Evolutionary conservation across 2,888 invertebrate genomes (phyloP).

Genomic region (Psylliodes chrysocephalus): DNA sequence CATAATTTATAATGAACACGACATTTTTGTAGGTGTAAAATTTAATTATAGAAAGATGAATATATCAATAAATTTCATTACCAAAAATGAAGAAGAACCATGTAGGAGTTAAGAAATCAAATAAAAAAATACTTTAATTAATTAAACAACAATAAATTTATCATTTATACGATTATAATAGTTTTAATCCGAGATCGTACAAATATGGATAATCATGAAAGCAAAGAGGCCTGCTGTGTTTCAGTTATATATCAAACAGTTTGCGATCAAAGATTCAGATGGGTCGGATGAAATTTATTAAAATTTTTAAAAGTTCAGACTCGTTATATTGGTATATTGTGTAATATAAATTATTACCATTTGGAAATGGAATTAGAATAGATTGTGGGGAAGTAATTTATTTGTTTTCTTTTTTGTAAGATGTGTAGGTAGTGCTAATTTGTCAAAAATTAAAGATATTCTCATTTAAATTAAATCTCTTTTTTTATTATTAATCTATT

Average conservation of each 20-base stretch:
- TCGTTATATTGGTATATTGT: slow-evolving; percentile 23
- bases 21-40: slow-evolving; percentile 29
- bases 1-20: slow-evolving; percentile 18
- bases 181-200: slow-evolving; percentile 20
- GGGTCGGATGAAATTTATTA: slow-evolving; percentile 23
- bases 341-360: slow-evolving; percentile 15
- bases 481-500: too few species aligned
- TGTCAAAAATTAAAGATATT: too few species aligned
- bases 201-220: slow-evolving; percentile 30
- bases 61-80: slow-evolving; percentile 16
- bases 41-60: slow-evolving; percentile 16
- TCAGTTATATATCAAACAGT: slow-evolving; percentile 32
- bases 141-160: slow-evolving; percentile 32
- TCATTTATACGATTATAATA: slow-evolving; percentile 27
- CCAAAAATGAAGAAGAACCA: background rate
- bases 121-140: slow-evolving; percentile 27
- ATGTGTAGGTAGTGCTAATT: slow-evolving; percentile 3
- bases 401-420: slow-evolving; percentile 1
- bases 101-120: slow-evolving; percentile 22
- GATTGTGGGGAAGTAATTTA: slow-evolving; percentile 9
- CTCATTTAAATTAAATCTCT: too few species aligned
- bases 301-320: slow-evolving; percentile 19
- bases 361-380: slow-evolving; percentile 13
- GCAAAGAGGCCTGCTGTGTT: slow-evolving; percentile 20
- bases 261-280: slow-evolving; percentile 23